Conservation (phyloP, 2,888 invertebrate species). For the Xiphydria camelus region DNA sequence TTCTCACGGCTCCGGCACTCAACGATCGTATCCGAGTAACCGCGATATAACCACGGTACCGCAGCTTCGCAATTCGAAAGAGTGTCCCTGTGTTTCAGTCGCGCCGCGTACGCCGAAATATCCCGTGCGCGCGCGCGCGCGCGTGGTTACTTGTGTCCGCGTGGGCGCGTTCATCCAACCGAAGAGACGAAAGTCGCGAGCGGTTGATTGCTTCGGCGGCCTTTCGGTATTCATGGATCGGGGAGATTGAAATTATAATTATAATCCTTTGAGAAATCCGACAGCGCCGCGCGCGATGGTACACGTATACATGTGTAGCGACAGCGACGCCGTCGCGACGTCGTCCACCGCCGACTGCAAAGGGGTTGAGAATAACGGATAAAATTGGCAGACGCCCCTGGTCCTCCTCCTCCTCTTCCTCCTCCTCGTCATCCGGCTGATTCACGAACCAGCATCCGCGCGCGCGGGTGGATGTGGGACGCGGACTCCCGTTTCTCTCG, state of each 20-base stretch:
- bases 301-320: too few species aligned
- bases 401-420: neutral
- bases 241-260: neutral
- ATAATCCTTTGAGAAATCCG: conserved; percentile 3
- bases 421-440: too few species aligned
- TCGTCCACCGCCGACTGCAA: conserved; percentile 4
- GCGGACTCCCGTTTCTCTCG: neutral
- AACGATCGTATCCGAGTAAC: too few species aligned
- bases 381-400: conserved; percentile 13
- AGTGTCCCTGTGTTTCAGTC: too few species aligned
- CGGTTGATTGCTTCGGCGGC: neutral
- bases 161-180: too few species aligned
- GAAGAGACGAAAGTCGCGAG: neutral
- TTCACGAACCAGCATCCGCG: too few species aligned
- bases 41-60: too few species aligned
- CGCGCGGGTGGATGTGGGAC: neutral
- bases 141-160: too few species aligned
- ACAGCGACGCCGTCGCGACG: conserved; percentile 7
- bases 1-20: too few species aligned
- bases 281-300: neutral
- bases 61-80: too few species aligned
- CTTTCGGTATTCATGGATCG: neutral
- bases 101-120: too few species aligned
- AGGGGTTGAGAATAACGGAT: conserved; percentile 14
- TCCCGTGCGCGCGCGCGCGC: too few species aligned